Evolutionary conservation across 1,140 invertebrate species (phyloP), one percentile per base, ranked within the genome.

Genomic region (Apis laboriosa): DNA sequence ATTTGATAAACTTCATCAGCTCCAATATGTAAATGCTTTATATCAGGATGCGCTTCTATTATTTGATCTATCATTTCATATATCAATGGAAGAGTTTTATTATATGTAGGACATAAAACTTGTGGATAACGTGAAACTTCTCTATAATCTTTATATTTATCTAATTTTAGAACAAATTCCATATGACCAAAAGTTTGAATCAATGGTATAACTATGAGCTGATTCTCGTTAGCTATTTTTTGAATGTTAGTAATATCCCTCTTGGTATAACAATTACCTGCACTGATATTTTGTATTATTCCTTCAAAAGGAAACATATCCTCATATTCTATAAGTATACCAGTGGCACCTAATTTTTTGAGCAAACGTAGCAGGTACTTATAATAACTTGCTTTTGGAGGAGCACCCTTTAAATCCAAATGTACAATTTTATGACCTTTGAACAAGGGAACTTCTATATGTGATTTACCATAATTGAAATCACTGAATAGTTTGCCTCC

Each of bases 171-270:
- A 0, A 97, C 96, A 95, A 97, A 98, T 94, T 99, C 98, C 90
- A 99, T 92, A 92, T 99, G 99, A 2, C 98, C 99, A 94, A 99
- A 99, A 1, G 98, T 99, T 93, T 99, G 99, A 13, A 99, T 95
- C 21, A 99, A 94, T 5, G 99, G 99, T 90, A 99, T 98, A 0
- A 99, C 95, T 71, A 97, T 96, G 0, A 99, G 93, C 1, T 96
- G 94, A 72, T 95, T 95, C 15, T 96, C 94, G 75, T 95, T 94
- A 0, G 97, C 97, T 43, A 96, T 90, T 60, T 94, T 91, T 61
- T 96, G 91, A 79, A 98, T 95, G 24, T 95, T 94, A 21, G 90
- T 87, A 2, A 99, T 96, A 86, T 98, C 96, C 58, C 94, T 91
- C 87, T 93, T 95, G 0, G 95, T 96, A 91, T 99, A 99, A 73